Percentiles rank a stretch among this genome's conserved stretches.
These are phyloP conservation scores for Morpho achilles DNA, from an alignment of 2,888 invertebrate species.

Conservation along the genomic window DNA sequence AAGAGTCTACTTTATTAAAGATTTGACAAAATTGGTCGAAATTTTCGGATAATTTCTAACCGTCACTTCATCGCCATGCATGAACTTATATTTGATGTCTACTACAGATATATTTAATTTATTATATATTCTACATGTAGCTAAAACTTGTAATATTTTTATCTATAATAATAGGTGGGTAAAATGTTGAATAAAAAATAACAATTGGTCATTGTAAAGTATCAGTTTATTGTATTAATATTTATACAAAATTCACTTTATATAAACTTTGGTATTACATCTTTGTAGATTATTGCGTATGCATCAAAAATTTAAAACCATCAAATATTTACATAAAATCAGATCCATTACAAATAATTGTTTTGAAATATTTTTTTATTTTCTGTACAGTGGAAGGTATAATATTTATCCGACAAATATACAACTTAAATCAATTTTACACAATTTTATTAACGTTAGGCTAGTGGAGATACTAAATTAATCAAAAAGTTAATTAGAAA, in stretches of 20 bases:
- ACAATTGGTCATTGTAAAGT: constrained; percentile 42
- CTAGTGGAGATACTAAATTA: too few relatives aligned
- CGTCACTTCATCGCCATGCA: too few relatives aligned
- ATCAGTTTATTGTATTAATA: constrained; percentile 59
- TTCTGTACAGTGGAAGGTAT: constrained; percentile 5
- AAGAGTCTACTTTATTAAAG: too few relatives aligned
- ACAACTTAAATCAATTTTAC: neutral
- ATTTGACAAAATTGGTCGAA: too few relatives aligned
- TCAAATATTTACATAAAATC: constrained; percentile 8
- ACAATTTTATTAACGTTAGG: too few relatives aligned
- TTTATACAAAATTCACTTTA: constrained; percentile 45
- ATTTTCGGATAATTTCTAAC: too few relatives aligned
- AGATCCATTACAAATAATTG: neutral
- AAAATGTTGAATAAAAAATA: constrained; percentile 24
- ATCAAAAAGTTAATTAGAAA: too few relatives aligned
- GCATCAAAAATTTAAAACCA: constrained; percentile 1
- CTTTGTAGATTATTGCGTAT: constrained; percentile 20
- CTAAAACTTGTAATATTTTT: too few relatives aligned
- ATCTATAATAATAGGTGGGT: too few relatives aligned
- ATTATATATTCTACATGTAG: too few relatives aligned
- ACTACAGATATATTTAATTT: too few relatives aligned
- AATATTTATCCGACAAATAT: neutral
- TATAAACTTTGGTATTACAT: constrained; percentile 45
- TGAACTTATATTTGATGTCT: too few relatives aligned
- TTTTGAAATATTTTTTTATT: neutral